These are phyloP conservation scores for Lynx canadensis DNA, from an alignment of 2,113 vertebrate species.

Conservation along the genomic window DNA sequence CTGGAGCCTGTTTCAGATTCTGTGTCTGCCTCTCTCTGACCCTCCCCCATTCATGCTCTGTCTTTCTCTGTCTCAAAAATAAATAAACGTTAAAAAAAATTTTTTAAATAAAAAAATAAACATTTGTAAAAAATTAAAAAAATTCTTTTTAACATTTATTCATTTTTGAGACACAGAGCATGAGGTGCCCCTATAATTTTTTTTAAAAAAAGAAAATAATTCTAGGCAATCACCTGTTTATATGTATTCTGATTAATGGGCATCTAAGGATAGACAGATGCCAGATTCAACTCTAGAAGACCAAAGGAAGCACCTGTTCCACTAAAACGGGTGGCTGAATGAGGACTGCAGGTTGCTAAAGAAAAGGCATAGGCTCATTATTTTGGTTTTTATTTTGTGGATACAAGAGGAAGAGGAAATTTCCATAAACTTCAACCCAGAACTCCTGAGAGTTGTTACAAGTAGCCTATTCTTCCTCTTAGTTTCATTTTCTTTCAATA, in stretches of 20 bases:
- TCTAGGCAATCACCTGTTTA: background rate
- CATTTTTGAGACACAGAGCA: too few relatives aligned
- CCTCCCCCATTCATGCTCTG: too few relatives aligned
- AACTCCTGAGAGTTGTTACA: background rate
- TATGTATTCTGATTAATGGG: background rate
- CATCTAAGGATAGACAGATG: background rate
- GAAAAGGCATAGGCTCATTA: background rate
- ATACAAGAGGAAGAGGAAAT: background rate
- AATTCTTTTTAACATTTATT: too few relatives aligned
- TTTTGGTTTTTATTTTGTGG: background rate
- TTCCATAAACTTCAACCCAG: background rate
- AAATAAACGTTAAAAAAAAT: too few relatives aligned
- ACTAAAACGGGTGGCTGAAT: background rate
- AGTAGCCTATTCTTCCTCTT: background rate
- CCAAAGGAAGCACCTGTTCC: background rate
- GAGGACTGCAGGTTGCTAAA: background rate
- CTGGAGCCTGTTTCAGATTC: too few relatives aligned
- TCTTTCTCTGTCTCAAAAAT: too few relatives aligned
- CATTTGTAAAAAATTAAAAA: too few relatives aligned
- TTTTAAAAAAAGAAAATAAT: background rate
- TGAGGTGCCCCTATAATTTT: too few relatives aligned
- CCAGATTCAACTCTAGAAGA: background rate
- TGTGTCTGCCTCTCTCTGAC: too few relatives aligned
- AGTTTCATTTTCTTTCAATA: background rate
- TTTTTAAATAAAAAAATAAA: too few relatives aligned